phyloP scores from a whole-genome alignment of 1,140 invertebrate species.

The Sycophila sp. region DNA sequence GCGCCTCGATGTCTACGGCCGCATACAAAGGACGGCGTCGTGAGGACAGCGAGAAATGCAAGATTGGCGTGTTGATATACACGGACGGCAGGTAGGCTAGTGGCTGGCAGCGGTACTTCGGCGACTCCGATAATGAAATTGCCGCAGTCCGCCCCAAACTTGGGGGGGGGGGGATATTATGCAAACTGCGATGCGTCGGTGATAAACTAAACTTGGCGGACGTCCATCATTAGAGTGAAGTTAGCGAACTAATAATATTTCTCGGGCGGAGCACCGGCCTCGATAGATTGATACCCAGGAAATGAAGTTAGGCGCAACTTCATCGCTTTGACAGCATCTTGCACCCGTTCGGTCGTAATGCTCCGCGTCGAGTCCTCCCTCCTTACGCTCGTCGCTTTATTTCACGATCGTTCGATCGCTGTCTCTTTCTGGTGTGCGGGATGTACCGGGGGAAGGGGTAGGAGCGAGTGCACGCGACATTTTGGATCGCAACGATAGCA shows the following conservation, averaged over 20 bases:
- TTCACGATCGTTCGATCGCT: too few species aligned
- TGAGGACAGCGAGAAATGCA: background rate
- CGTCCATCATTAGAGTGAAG: constrained; percentile 37
- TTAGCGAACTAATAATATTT: constrained; percentile 35
- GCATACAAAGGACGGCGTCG: background rate
- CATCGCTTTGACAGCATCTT: constrained; percentile 20
- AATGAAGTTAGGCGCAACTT: constrained; percentile 26
- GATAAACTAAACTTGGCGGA: constrained; percentile 35
- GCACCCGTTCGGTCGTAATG: background rate
- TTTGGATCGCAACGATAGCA: too few species aligned
- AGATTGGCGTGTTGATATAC: background rate
- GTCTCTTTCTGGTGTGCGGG: too few species aligned
- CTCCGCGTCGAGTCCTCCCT: background rate
- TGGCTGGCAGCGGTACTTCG: background rate
- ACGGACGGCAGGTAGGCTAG: too few species aligned
- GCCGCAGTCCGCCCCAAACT: constrained; percentile 11
- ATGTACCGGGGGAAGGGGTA: too few species aligned
- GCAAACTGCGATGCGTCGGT: constrained; percentile 15
- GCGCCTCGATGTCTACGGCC: background rate
- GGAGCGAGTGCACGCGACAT: too few species aligned
- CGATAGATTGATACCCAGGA: constrained; percentile 28
- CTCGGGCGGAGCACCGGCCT: background rate
- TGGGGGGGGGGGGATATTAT: constrained; percentile 15
- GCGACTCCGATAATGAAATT: constrained; percentile 28
- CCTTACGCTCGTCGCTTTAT: background rate